Conservation (phyloP, 2,888 invertebrate species). For the Ormia ochracea region DNA sequence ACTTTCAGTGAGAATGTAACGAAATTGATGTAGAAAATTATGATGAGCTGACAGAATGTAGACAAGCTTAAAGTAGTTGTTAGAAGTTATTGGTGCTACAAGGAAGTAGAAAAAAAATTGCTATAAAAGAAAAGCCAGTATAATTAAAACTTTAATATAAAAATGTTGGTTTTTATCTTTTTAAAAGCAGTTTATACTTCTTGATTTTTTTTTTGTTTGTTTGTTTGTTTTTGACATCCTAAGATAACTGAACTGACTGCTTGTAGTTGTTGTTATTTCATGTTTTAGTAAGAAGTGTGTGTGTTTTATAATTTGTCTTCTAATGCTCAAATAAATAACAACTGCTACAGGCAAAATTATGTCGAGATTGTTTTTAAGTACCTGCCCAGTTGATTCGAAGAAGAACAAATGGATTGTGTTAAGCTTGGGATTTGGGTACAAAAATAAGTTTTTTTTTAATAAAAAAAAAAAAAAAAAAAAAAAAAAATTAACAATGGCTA, state of each 20-base stretch:
- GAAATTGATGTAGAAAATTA: constrained; percentile 52
- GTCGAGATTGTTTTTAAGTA: constrained; percentile 42
- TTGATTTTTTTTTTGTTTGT: no score
- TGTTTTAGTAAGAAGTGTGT: background rate
- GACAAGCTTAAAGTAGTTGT: constrained; percentile 59
- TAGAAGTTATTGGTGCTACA: constrained; percentile 56
- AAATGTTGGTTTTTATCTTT: constrained; percentile 13
- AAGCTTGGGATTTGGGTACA: constrained; percentile 21
- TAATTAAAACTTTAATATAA: constrained; percentile 13
- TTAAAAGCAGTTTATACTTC: no score
- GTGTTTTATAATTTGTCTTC: constrained; percentile 10
- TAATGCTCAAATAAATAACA: constrained; percentile 39
- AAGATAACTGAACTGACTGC: background rate
- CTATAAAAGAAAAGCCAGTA: constrained; percentile 17
- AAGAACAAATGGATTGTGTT: constrained; percentile 29
- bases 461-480: no score
- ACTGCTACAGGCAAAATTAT: constrained; percentile 46
- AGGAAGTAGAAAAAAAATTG: constrained; percentile 48
- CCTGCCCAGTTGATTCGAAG: background rate
- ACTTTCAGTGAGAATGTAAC: constrained; percentile 18
- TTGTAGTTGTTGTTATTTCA: background rate
- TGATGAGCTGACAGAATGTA: constrained; percentile 60
- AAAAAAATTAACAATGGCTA: background rate
- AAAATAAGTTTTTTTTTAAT: background rate
- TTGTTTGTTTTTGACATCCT: no score